Evolutionary conservation across 2,888 invertebrate genomes (phyloP).

Genomic region (Melieria omissa): DNA sequence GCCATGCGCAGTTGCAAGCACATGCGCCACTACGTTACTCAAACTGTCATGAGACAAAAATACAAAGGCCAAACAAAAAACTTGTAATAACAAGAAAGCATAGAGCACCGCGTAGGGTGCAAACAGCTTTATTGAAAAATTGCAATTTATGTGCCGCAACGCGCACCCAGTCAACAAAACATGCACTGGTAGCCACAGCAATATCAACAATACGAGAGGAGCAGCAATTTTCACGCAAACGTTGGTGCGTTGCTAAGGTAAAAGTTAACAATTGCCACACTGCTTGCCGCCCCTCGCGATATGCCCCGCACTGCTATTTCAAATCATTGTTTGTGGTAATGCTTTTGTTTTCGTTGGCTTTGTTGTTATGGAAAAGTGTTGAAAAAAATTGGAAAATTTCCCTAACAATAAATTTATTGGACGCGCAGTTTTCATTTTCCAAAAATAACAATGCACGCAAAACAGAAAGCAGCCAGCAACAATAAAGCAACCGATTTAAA

Average conservation of each 20-base stretch:
- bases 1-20: too few species aligned
- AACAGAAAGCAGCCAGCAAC: not conserved
- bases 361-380: not conserved
- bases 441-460: not conserved
- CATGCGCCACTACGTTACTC: too few species aligned
- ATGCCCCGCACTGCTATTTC: too few species aligned
- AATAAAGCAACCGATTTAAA: not conserved
- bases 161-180: slow-evolving; percentile 7
- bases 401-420: slow-evolving; percentile 21
- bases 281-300: not conserved
- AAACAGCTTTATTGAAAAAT: slow-evolving; percentile 37
- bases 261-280: not conserved
- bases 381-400: slow-evolving; percentile 17
- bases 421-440: slow-evolving; percentile 6
- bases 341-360: not conserved
- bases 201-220: too few species aligned
- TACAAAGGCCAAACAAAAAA: slow-evolving; percentile 4
- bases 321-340: not conserved
- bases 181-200: too few species aligned
- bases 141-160: slow-evolving; percentile 25
- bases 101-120: slow-evolving; percentile 5
- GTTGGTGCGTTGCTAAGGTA: not conserved
- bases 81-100: not conserved
- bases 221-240: too few species aligned
- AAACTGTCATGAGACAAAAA: too few species aligned